Evolutionary conservation across 37 sponge, comb jelly and placozoan genomes (phyloP), one percentile per base, ranked within the genome.

Genomic region (Halichondria panicea): DNA sequence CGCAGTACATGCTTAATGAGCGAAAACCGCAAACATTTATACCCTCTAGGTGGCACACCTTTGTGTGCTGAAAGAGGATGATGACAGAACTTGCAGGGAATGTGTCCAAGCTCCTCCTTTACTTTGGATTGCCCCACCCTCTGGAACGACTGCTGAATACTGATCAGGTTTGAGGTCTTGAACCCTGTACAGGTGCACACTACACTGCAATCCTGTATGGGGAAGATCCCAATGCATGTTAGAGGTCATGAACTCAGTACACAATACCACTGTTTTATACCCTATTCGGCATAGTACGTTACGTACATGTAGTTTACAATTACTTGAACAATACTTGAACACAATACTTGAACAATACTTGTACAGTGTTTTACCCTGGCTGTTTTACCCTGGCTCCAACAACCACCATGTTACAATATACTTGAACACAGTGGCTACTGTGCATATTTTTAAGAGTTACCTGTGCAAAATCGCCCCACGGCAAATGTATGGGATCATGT

Each of bases 151-250:
- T 83, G 76, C 43, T 59, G 68, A 59, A 83, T 57, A 4, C 58
- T 55, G 25, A 66, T 41, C 32, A 83, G 15, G 43, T 44, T 66
- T 11, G 40, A 3, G 0, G 58, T 21, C 43, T 83, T 56, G 60
- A 83, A 83, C 3, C 83, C 83, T 41, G 28, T 83, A 45, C 83
- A 83, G 15, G 69, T 57, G 48, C 83, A 83, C 39, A 19, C 68
- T 30, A 75, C 69, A 37, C 68, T 36, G 28, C 28, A 37, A 11
- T 67, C 83, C 75, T 83, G 42, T 12, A 38, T 25, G 55, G 3
- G 3, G 8, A 71, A 35, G 33, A 22, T 60, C 24, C 9, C 9
- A 24, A 66, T 38, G 41, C 30, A 37, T 15, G 13, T 25, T 66
- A 6, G 21, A 15, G 38, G 6, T 25, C 38, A 38, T 34, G 24